Base-by-base conservation (phyloP, 2,888 invertebrate species). In the Branchellion lobata region DNA sequence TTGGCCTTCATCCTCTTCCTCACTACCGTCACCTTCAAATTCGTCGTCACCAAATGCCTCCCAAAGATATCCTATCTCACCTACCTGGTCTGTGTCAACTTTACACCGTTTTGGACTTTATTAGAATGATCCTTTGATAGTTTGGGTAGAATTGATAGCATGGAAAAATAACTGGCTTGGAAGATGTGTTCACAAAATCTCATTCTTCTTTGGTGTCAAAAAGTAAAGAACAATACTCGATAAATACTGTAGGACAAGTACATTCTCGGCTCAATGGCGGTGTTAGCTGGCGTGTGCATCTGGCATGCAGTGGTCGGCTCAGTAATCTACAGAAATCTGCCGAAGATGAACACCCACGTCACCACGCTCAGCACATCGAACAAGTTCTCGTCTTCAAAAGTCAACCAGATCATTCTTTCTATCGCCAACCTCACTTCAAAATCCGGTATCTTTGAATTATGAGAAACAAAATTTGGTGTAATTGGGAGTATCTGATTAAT, bases 21-120 rank as follows among this genome's bases (percentile, higher is more conserved):
- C 14, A 80, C 80, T 11, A 80, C 80, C n/a, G 78, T 80, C 36
- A 80, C 80, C 18, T 80, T 80, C 78, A 80, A 80, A 69, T 80
- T 77, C 36, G 78, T 78, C 40, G 80, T 80, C 72, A 80, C 78
- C 78, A 80, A 80, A 40, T 77, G 51, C 57, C 57, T 80, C 11
- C 80, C 80, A 21, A 80, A 76, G 61, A 78, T 80, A 27, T 78
- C 80, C 1, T 80, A 80, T 69, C 78, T 80, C 24, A 80, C 80
- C 27, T 78, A 76, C 27, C 40, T 80, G 72, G 80, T 78, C 40
- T 36, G n/a, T n/a, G n/a, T n/a, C 76, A 27, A 24, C n/a, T 76
- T 3, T 31, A 8, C n/a, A 18, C 5, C n/a, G n/a, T n/a, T n/a
- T n/a, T n/a, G n/a, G n/a, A n/a, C n/a, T n/a, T n/a, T n/a, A n/a